A percentile compares a stretch with the other conserved stretches of the same genome.
Conservation (phyloP, 2,797 vertebrate genomes). For the Mustela erminea region DNA sequence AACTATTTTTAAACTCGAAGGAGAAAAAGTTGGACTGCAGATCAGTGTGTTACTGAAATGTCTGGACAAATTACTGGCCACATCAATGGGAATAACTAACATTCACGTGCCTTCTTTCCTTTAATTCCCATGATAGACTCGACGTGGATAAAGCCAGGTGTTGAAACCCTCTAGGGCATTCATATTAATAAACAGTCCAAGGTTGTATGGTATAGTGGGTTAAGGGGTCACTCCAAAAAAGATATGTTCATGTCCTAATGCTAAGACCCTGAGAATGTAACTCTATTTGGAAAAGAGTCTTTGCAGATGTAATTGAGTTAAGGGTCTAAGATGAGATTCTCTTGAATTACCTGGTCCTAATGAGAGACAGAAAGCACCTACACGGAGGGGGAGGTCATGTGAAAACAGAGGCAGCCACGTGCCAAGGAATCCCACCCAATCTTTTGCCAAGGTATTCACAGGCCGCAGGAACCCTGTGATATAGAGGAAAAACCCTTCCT, state of each 20-base stretch:
- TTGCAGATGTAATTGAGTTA: not conserved
- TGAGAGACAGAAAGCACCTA: not conserved
- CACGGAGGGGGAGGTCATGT: not conserved
- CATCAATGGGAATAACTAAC: not conserved
- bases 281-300: not conserved
- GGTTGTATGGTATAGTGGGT: not conserved
- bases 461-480: not conserved
- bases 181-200: not conserved
- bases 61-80: not conserved
- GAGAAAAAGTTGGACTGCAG: not conserved
- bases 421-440: not conserved
- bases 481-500: not conserved
- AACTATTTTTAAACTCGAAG: constrained; percentile 43
- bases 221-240: not conserved
- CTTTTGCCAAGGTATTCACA: not conserved
- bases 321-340: not conserved
- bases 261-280: not conserved
- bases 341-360: not conserved
- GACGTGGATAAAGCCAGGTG: not conserved
- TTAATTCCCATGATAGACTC: not conserved
- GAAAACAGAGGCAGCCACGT: not conserved
- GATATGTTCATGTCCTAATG: not conserved
- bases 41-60: not conserved
- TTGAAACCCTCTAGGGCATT: not conserved
- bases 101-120: not conserved